Evolutionary conservation across 2,888 invertebrate species (phyloP), one percentile per base, ranked within the genome.

Genomic region (Lagria hirta): DNA sequence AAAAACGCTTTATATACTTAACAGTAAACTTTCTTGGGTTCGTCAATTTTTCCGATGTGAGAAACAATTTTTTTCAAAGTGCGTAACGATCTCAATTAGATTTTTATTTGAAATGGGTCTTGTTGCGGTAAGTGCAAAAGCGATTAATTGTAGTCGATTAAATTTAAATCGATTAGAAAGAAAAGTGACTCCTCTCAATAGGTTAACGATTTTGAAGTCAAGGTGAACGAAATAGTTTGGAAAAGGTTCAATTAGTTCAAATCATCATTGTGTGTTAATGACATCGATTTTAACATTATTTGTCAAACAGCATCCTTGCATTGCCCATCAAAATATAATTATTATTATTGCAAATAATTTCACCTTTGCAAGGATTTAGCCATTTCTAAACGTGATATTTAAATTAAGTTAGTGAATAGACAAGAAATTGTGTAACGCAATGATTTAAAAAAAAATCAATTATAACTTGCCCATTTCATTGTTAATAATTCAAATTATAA

Each of bases 361-460:
- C 11, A 10, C 26, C 11, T 10, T 30, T 30, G 30, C 15, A 33
- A 33, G 33, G 21, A 22, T n/a, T 20, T 10, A n/a, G 33, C 21
- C 7, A 13, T 33, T 33, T 33, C 33, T 17, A 17, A 35, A 35
- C 13, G 15, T n/a, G 11, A 22, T 15, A 34, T 34, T 34, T 18
- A 33, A 33, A 35, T 35, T 27, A 15, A 8, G 13, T 6, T 14
- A 28, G 16, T 37, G 20, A 28, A 28, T 28, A 28, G 20, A 28
- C 24, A 30, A 38, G 16, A 30, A 38, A 22, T 32, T 32, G 27
- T 24, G 41, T 33, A 41, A 41, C 15, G 21, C 37, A 28, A 28
- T 28, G 28, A 32, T 14, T n/a, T n/a, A n/a, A 33, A 28, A 43
- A 40, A 41, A 43, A 43, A 29, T 43, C 34, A 35, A 43, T 35